Evolutionary conservation across 2,888 invertebrate genomes (phyloP).

Genomic region (Conus canariensis): DNA sequence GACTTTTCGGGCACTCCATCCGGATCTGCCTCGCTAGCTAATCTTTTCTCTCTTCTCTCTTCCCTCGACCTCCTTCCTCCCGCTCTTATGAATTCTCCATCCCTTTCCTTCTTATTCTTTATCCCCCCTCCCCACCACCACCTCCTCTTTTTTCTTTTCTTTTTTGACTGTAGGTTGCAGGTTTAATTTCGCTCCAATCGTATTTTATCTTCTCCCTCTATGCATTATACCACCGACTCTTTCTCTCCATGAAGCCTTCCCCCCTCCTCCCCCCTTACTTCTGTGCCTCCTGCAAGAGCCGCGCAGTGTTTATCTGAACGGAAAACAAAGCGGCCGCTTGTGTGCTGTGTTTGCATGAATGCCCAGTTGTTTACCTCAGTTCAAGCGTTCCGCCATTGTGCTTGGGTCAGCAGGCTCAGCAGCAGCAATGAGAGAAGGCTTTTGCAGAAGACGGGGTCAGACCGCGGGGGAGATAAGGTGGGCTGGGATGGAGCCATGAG

Average conservation of each 20-base stretch:
- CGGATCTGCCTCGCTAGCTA: background rate
- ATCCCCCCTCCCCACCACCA: background rate
- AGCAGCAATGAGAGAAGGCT: background rate
- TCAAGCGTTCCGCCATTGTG: background rate
- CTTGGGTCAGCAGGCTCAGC: background rate
- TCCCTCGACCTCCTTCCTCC: background rate
- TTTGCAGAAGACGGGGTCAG: background rate
- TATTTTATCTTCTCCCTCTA: too few species aligned
- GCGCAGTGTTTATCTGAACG: background rate
- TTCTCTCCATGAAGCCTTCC: background rate
- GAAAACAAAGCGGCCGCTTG: background rate
- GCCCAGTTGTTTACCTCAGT: background rate
- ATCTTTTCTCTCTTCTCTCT: background rate
- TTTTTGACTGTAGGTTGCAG: background rate
- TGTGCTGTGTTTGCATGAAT: background rate
- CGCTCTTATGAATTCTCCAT: background rate
- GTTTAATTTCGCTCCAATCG: background rate
- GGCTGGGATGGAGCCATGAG: background rate
- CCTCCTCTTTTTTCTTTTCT: background rate
- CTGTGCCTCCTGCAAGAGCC: background rate
- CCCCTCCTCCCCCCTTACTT: too few species aligned
- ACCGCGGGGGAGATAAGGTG: background rate
- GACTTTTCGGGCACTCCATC: too few species aligned
- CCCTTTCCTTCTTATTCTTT: background rate
- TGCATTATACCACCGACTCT: background rate